phyloP scores from a whole-genome alignment of 2,797 vertebrate genomes.

The Rhabdomys pumilio region DNA sequence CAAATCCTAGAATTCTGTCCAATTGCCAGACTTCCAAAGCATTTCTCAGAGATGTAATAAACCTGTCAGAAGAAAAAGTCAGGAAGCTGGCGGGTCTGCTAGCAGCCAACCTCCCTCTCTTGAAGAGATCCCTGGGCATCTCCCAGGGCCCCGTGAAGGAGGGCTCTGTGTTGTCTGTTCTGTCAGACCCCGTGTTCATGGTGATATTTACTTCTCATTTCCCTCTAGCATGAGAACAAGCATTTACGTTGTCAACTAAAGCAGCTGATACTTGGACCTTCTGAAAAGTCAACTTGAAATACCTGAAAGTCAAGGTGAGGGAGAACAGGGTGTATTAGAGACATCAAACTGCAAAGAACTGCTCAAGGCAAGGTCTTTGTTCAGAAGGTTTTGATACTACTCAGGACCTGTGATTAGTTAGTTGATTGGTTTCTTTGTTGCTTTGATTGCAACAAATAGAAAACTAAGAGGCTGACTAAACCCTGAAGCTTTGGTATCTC shows the following conservation, averaged over 20 bases:
- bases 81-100: background rate
- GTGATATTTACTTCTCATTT: constrained; percentile 60
- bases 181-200: background rate
- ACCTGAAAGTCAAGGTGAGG: constrained; percentile 24
- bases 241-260: constrained; percentile 5
- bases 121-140: background rate
- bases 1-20: background rate
- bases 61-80: constrained; percentile 34
- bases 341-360: constrained; percentile 3
- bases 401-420: background rate
- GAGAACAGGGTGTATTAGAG: background rate
- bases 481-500: background rate
- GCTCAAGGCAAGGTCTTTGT: constrained; percentile 1
- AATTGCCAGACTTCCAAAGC: constrained; percentile 21
- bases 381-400: constrained; percentile 17
- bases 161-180: constrained; percentile 12
- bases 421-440: constrained; percentile 23
- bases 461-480: constrained; percentile 12
- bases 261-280: background rate
- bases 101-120: background rate
- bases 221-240: background rate
- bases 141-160: background rate
- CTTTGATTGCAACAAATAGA: constrained; percentile 14
- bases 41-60: constrained; percentile 48
- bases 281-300: constrained; percentile 43